A percentile compares a stretch with the other conserved stretches of the same genome.
These are phyloP conservation scores for Scaptomyza parva DNA, from an alignment of 2,888 invertebrate species.

Conservation along the genomic window DNA sequence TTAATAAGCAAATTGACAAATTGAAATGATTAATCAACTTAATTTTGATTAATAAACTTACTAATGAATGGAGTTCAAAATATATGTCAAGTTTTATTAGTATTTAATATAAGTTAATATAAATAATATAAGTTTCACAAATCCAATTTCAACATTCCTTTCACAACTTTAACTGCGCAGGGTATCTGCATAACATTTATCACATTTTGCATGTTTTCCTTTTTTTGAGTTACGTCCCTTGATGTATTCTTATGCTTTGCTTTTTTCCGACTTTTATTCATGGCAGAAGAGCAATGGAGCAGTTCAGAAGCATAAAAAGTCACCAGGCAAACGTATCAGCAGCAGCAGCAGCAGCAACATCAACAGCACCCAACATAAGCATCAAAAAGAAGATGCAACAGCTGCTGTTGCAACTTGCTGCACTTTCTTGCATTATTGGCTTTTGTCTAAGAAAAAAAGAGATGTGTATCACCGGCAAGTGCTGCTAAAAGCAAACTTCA, in stretches of 20 bases:
- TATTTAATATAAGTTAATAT: no score
- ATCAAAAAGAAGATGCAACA: slow-evolving; percentile 29
- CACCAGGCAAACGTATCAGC: slow-evolving; percentile 15
- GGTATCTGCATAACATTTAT: slow-evolving; percentile 40
- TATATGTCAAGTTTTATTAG: no score
- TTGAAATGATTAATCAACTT: no score
- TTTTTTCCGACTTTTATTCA: slow-evolving; percentile 30
- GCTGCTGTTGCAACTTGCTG: slow-evolving; percentile 37
- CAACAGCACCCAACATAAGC: slow-evolving; percentile 6
- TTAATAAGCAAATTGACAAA: no score
- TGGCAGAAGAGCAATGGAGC: slow-evolving; percentile 16
- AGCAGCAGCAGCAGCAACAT: no score
- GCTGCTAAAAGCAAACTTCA: slow-evolving; percentile 18
- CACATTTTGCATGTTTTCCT: slow-evolving; percentile 38
- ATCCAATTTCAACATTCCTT: no score
- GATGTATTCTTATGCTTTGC: slow-evolving; percentile 37
- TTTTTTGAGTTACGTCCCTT: slow-evolving; percentile 15
- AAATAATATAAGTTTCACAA: no score
- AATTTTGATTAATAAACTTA: no score
- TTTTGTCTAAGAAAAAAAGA: slow-evolving; percentile 41
- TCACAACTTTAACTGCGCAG: background rate
- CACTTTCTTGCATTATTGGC: slow-evolving; percentile 45
- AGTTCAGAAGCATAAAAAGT: slow-evolving; percentile 20
- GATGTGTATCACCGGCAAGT: slow-evolving; percentile 20
- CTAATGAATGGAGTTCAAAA: no score